Evolutionary conservation across 2,113 vertebrate genomes (phyloP).

Genomic region (Fregata magnificens): DNA sequence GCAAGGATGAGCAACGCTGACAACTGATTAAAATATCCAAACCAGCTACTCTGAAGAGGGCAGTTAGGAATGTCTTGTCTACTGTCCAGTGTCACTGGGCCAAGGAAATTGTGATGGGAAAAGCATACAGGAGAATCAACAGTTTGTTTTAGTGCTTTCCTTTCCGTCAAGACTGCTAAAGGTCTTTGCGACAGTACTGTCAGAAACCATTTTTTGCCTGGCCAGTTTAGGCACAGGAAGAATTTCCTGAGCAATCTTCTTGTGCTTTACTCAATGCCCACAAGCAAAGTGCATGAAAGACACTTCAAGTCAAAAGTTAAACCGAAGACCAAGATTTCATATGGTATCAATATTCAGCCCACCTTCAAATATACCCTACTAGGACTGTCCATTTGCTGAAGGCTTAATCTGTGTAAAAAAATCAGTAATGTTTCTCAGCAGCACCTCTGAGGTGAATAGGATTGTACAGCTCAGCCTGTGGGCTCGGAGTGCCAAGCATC

Average conservation of each 20-base stretch:
- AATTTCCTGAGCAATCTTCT: neutral
- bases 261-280: neutral
- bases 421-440: neutral
- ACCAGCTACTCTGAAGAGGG: neutral
- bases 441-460: neutral
- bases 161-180: neutral
- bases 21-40: neutral
- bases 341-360: neutral
- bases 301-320: neutral
- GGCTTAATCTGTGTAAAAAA: neutral
- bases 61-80: neutral
- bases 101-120: neutral
- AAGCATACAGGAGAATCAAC: neutral
- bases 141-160: neutral
- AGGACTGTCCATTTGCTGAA: neutral
- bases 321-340: neutral
- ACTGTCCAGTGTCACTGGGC: neutral
- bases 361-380: neutral
- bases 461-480: neutral
- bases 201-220: constrained; percentile 30
- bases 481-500: neutral
- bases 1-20: neutral
- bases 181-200: neutral
- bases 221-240: neutral
- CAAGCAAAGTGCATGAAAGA: neutral